These are phyloP conservation scores for Zoanthus solanderi DNA, from an alignment of 92 coral and sea anemone genomes.

Conservation along the genomic window DNA sequence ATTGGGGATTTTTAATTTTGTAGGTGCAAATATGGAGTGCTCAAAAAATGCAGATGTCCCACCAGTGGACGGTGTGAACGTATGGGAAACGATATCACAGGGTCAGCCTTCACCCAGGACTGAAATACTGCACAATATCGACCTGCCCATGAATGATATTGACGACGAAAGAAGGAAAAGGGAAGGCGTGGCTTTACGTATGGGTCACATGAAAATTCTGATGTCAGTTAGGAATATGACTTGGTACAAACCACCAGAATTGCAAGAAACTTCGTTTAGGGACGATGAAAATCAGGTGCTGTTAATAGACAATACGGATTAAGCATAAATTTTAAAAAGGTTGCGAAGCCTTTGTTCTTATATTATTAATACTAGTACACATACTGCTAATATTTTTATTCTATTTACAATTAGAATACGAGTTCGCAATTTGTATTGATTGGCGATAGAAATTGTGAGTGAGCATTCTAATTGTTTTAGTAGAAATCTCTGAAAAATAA, in stretches of 20 bases:
- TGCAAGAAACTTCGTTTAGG: conserved; percentile 29
- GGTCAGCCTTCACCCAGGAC: conserved; percentile 78
- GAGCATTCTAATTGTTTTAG: no score
- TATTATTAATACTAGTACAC: no score
- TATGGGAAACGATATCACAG: conserved; percentile 78
- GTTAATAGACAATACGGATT: no score
- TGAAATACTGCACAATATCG: conserved; percentile 86
- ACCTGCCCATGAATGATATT: conserved; percentile 33
- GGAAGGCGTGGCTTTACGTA: conserved; percentile 72
- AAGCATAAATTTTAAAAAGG: not conserved
- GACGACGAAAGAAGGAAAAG: not conserved
- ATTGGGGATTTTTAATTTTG: not conserved
- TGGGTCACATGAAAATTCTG: conserved; percentile 75
- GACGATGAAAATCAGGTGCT: conserved; percentile 2
- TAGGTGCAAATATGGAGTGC: not conserved
- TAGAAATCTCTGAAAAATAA: no score
- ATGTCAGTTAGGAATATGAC: conserved; percentile 66
- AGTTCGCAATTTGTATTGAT: no score
- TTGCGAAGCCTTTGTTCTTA: no score
- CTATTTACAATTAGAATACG: no score
- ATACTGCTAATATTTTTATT: no score
- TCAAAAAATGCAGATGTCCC: conserved; percentile 3
- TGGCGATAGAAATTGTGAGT: no score
- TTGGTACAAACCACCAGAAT: conserved; percentile 81
- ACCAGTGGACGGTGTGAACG: conserved; percentile 73